phyloP scores from a whole-genome alignment of 2,113 vertebrate genomes.

The Rafetus swinhoei region DNA sequence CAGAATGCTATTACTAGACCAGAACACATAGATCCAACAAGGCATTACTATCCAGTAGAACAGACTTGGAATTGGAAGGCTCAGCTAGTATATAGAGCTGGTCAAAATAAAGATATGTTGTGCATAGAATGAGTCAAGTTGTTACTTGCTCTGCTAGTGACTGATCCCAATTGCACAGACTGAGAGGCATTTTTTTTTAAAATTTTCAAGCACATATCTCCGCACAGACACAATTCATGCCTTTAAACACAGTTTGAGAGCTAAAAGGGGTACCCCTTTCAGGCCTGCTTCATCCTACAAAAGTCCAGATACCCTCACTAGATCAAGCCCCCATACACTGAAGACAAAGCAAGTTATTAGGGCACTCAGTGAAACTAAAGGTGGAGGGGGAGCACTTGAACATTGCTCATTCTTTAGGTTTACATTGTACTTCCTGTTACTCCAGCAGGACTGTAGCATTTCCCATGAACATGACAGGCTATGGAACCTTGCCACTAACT shows the following conservation, averaged over 20 bases:
- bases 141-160: conserved; percentile 60
- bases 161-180: conserved; percentile 17
- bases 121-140: conserved; percentile 57
- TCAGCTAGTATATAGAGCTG: neutral
- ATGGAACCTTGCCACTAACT: conserved; percentile 31
- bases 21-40: conserved; percentile 23
- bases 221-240: conserved; percentile 44
- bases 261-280: neutral
- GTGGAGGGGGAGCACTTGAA: neutral
- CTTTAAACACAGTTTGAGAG: conserved; percentile 45
- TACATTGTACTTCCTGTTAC: conserved; percentile 48
- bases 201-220: conserved; percentile 43
- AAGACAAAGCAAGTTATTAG: neutral
- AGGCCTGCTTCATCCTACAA: no score
- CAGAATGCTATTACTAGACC: neutral
- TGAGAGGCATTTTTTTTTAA: conserved; percentile 54
- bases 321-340: neutral
- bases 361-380: neutral
- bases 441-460: conserved; percentile 34
- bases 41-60: neutral
- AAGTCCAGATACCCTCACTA: no score
- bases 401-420: conserved; percentile 38
- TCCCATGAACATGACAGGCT: conserved; percentile 41
- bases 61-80: conserved; percentile 22
- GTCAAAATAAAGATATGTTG: conserved; percentile 6